phyloP scores from a whole-genome alignment of 2,888 invertebrate genomes.

The Coremacera marginata region DNA sequence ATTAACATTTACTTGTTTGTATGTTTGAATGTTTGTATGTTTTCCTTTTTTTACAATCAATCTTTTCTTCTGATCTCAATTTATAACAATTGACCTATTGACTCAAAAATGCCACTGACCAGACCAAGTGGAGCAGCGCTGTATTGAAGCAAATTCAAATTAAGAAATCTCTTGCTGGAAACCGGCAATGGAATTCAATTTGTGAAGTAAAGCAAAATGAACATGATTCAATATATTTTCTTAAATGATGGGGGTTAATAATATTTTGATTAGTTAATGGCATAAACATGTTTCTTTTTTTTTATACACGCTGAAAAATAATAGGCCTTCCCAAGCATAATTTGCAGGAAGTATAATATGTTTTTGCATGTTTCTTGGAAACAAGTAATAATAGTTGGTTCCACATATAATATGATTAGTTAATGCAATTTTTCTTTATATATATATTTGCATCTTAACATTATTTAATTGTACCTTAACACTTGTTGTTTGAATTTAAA shows the following conservation, averaged over 20 bases:
- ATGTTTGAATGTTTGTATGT: neutral
- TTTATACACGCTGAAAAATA: too few relatives aligned
- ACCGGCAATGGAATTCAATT: conserved; percentile 32
- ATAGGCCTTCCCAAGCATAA: too few relatives aligned
- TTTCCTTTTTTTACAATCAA: conserved; percentile 45
- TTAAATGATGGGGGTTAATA: neutral
- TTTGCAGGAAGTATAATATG: too few relatives aligned
- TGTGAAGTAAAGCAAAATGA: conserved; percentile 4
- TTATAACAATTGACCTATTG: conserved; percentile 66
- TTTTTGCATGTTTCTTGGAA: too few relatives aligned
- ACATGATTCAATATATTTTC: conserved; percentile 21
- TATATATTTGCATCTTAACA: too few relatives aligned
- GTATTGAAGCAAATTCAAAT: conserved; percentile 20
- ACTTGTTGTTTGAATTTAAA: too few relatives aligned
- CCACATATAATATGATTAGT: too few relatives aligned
- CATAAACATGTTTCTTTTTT: too few relatives aligned
- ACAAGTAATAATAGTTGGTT: too few relatives aligned
- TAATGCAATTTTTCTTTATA: too few relatives aligned
- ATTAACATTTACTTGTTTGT: conserved; percentile 8
- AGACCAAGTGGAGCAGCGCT: conserved; percentile 50
- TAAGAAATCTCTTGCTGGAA: conserved; percentile 15
- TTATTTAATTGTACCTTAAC: too few relatives aligned
- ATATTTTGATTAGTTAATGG: neutral
- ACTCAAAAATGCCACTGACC: conserved; percentile 60
- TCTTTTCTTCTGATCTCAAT: conserved; percentile 63